These are phyloP conservation scores for Trematomus bernacchii DNA, from an alignment of 2,797 vertebrate genomes.

Conservation along the genomic window DNA sequence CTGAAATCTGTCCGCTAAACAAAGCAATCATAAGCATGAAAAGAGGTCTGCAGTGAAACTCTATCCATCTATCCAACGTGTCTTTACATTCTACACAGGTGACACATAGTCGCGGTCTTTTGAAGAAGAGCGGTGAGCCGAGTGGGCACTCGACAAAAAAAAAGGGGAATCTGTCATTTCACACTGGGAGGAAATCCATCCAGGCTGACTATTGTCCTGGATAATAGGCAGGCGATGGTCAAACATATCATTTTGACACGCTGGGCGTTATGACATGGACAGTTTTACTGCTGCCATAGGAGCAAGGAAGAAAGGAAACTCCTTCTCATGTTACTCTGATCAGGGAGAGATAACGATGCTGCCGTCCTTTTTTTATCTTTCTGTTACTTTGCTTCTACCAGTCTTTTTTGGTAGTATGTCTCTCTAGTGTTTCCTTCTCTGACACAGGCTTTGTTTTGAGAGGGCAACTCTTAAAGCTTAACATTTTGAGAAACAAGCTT, in stretches of 20 bases:
- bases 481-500: background rate
- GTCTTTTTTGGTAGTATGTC: slow-evolving; percentile 21
- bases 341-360: slow-evolving; percentile 42
- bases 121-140: slow-evolving; percentile 72
- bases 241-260: slow-evolving; percentile 82
- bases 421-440: slow-evolving; percentile 10
- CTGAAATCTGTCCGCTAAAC: slow-evolving; percentile 75
- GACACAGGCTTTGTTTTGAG: background rate
- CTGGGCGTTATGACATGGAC: slow-evolving; percentile 74
- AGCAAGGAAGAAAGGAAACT: slow-evolving; percentile 66
- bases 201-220: slow-evolving; percentile 71
- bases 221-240: slow-evolving; percentile 79
- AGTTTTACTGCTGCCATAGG: slow-evolving; percentile 77
- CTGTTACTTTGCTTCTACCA: slow-evolving; percentile 29
- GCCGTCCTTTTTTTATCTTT: slow-evolving; percentile 26
- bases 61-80: slow-evolving; percentile 63
- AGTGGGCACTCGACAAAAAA: slow-evolving; percentile 77
- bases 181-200: slow-evolving; percentile 79
- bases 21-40: slow-evolving; percentile 82
- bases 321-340: slow-evolving; percentile 68
- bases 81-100: slow-evolving; percentile 79
- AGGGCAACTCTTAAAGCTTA: background rate
- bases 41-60: slow-evolving; percentile 77
- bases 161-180: slow-evolving; percentile 81
- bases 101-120: slow-evolving; percentile 74